phyloP scores from a whole-genome alignment of 1,140 invertebrate genomes.

The Maconellicoccus hirsutus region DNA sequence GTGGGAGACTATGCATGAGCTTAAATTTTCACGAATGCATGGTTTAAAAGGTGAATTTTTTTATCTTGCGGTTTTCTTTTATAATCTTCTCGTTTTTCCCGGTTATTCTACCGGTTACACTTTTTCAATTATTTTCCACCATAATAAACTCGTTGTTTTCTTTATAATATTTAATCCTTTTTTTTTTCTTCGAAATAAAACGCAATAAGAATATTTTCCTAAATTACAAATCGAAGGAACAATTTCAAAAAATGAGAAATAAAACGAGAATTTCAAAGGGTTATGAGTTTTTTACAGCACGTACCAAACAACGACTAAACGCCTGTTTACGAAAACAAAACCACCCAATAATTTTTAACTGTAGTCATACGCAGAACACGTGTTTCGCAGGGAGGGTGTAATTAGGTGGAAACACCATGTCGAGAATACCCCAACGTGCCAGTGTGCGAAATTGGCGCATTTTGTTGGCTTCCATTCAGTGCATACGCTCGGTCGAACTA shows the following conservation, averaged over 20 bases:
- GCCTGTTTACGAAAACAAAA: neutral
- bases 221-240: too few species aligned
- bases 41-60: slow-evolving; percentile 4
- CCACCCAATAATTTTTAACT: neutral
- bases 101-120: neutral
- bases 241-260: too few species aligned
- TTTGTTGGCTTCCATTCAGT: too few species aligned
- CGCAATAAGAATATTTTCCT: too few species aligned
- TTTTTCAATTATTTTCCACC: neutral
- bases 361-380: neutral
- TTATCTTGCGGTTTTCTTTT: neutral
- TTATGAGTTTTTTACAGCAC: too few species aligned
- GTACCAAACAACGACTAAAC: neutral
- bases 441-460: too few species aligned
- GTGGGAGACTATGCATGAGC: neutral
- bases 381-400: neutral
- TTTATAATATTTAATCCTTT: neutral
- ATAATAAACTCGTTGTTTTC: neutral
- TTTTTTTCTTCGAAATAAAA: neutral
- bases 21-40: neutral
- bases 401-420: neutral
- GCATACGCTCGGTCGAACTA: too few species aligned
- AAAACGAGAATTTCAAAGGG: too few species aligned
- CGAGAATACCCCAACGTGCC: neutral
- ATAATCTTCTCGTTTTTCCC: neutral